Evolutionary conservation across 2,797 vertebrate species (phyloP).

Genomic region (Microchirus variegatus): DNA sequence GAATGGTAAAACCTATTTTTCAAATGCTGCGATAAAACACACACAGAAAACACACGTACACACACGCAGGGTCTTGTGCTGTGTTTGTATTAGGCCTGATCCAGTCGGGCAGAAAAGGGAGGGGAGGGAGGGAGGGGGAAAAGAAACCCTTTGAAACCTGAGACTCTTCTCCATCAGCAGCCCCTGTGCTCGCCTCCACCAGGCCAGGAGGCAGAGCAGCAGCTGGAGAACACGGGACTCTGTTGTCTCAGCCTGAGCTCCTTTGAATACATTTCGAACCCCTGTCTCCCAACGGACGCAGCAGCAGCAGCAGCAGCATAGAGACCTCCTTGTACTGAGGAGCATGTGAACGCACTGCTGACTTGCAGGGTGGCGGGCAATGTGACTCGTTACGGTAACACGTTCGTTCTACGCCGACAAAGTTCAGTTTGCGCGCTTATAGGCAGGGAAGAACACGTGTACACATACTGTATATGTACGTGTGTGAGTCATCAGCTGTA

Average conservation of each 20-base stretch:
- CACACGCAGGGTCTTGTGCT: conserved; percentile 42
- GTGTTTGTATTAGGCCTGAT: conserved; percentile 62
- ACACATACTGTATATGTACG: background rate
- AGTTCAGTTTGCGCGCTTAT: background rate
- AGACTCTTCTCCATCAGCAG: conserved; percentile 65
- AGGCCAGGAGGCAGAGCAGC: conserved; percentile 55
- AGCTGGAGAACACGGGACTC: conserved; percentile 70
- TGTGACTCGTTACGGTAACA: conserved; percentile 71
- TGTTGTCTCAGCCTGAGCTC: conserved; percentile 72
- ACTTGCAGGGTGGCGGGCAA: conserved; percentile 68
- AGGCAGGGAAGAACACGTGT: background rate
- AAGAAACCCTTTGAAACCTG: conserved; percentile 69
- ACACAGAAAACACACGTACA: conserved; percentile 39
- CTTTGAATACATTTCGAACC: conserved; percentile 67
- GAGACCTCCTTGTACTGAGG: conserved; percentile 69
- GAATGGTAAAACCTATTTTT: conserved; percentile 23
- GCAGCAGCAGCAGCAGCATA: conserved; percentile 64
- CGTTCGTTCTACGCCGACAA: conserved; percentile 28
- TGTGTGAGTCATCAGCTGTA: background rate
- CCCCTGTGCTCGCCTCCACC: conserved; percentile 46
- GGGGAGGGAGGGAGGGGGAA: background rate
- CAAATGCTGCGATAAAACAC: conserved; percentile 40
- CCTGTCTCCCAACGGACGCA: conserved; percentile 56
- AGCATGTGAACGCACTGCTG: conserved; percentile 81
- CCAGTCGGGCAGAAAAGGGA: conserved; percentile 26